Evolutionary conservation across 2,113 vertebrate species (phyloP), one percentile per base, ranked within the genome.

Genomic region (Dissostichus mawsoni): DNA sequence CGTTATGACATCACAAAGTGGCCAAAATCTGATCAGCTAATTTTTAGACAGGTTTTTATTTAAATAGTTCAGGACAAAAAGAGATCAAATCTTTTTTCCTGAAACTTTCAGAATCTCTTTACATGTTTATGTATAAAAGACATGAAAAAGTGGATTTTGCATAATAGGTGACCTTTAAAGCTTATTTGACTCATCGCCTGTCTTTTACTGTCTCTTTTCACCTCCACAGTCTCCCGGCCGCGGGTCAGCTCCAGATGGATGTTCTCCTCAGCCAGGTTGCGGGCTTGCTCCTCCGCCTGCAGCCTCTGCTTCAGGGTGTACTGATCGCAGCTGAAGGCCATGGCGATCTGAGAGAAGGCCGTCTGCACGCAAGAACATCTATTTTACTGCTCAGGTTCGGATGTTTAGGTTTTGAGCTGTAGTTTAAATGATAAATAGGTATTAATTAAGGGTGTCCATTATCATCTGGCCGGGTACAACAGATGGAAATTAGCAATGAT

Each of bases 291-390:
- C 90, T 97, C 96, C 1, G 94, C 94, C 90, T 95, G 95, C 76
- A 97, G 91, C 62, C 97, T 89, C 44, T 95, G 95, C 78, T 82
- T 95, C 91, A 97, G 91, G 2, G 97, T 97, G 94, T 96, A 96
- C 81, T 92, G 70, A 18, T 97, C 97, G 0, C 95, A 96, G 81
- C 94, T 90, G 81, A 96, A 96, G 7, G 96, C 95, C 92, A 97
- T 80, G 23, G 95, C 77, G 0, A 97, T 95, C 90, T 95, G 96
- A 69, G 93, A 87, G 71, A 97, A 97, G 45, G 96, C 94, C 10
- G 73, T 70, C 97, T 97, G 89, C 0, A 0, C 20, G 62, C 59
- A 0, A 5, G 9, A 17, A 68, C 8, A 65, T 8, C 11, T 10
- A 56, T 44, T 59, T 9, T n/a, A 44, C 13, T 7, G 52, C 7